Evolutionary conservation across 1,140 invertebrate genomes (phyloP).

Genomic region (Propsilocerus akamusi): DNA sequence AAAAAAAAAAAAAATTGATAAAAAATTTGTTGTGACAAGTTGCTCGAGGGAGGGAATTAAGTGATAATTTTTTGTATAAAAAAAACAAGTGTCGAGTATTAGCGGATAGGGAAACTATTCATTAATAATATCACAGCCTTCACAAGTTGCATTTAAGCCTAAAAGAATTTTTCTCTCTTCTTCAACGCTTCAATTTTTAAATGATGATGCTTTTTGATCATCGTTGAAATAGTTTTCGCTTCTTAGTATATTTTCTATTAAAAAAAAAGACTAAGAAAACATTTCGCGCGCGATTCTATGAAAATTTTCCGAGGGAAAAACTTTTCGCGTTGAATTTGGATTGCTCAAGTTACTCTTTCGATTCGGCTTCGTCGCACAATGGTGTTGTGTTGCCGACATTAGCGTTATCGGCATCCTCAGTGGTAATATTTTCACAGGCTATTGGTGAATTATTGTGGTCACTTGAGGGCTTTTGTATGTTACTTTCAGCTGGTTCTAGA

Average conservation of each 20-base stretch:
- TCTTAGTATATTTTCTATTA: not conserved
- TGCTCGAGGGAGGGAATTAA: not conserved
- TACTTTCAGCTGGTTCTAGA: not conserved
- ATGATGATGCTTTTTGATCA: not conserved
- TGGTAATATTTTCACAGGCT: not conserved
- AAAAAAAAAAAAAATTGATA: not conserved
- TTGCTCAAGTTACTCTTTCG: not conserved
- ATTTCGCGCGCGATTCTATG: too few relatives aligned
- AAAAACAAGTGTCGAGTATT: not conserved
- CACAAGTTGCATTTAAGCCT: not conserved
- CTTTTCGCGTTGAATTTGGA: not conserved
- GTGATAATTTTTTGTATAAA: not conserved
- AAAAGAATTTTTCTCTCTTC: not conserved
- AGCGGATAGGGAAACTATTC: not conserved
- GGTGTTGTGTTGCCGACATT: constrained; percentile 7
- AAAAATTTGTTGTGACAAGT: not conserved
- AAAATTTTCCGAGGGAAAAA: too few relatives aligned
- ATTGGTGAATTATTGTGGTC: not conserved
- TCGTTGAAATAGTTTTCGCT: not conserved
- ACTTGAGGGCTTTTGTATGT: not conserved
- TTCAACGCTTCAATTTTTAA: not conserved
- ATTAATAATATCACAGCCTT: not conserved
- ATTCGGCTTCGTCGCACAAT: constrained; percentile 5
- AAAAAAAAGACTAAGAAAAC: too few relatives aligned
- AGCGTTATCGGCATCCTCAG: not conserved